Evolutionary conservation across 2,113 vertebrate genomes (phyloP), one percentile per base, ranked within the genome.

Genomic region (Sylvicapra grimmia): DNA sequence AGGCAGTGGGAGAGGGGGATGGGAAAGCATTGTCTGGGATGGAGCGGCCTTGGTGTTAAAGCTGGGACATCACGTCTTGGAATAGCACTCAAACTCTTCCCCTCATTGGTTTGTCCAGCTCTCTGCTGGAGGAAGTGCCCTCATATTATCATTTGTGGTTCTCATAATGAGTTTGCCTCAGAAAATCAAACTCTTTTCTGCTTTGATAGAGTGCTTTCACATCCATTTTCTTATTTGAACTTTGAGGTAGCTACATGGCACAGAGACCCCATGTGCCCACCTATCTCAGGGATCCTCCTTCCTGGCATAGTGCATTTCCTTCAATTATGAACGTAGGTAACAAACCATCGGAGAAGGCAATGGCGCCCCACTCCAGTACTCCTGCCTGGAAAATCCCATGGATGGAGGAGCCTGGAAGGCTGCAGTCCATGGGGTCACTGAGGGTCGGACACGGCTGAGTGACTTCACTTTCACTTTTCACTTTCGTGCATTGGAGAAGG

Each of bases 301-400:
- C 53, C n/a, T 61, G 75, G 54, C 13, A 18, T 18, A 49, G 33
- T 10, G 16, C 91, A 59, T 97, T 93, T 97, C 75, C 75, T 97
- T 96, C 89, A 83, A 58, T 97, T 97, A 95, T 72, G 90, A 97
- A 93, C 1, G 6, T 31, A 93, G 94, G 79, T 82, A 88, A 89
- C 86, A 97, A 96, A 97, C 82, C 86, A 86, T 0, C 4, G 1
- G 58, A 27, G 58, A 27, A 59, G 58, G 58, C 58, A 59, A 59
- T 27, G 58, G 58, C 23, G 25, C 10, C 58, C 58, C 58, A 59
- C 25, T 59, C 58, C 58, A 59, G 58, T 59, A 59, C 58, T 59
- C 58, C 58, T 59, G 58, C 58, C 58, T 59, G 58, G 58, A 27
- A 59, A 59, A 59, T 59, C 25, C 58, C 58, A 27, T 59, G 58